phyloP scores from a whole-genome alignment of 2,113 vertebrate genomes.

The Nansenia antarctica region DNA sequence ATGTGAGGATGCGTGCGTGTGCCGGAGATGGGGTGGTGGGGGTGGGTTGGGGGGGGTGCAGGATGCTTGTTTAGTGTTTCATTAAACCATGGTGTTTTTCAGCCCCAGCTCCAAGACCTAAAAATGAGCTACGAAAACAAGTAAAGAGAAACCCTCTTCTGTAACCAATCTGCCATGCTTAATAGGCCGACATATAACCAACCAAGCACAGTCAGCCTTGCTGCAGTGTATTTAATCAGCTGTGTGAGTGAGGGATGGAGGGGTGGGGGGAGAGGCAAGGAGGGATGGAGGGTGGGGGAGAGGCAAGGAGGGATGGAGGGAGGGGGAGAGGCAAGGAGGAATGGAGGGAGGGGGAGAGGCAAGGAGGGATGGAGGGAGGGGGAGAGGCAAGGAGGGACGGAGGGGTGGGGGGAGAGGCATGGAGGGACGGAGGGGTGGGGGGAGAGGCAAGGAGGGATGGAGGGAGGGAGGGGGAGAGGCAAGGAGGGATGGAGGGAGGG shows the following conservation, averaged over 20 bases:
- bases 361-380: background rate
- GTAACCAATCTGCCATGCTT: slow-evolving; percentile 14
- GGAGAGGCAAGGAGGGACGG: too few species aligned
- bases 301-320: background rate
- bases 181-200: slow-evolving; percentile 3
- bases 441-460: too few species aligned
- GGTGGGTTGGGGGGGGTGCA: too few species aligned
- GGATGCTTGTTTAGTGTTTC: background rate
- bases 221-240: slow-evolving; percentile 51
- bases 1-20: too few species aligned
- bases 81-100: background rate
- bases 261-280: background rate
- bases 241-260: slow-evolving; percentile 8
- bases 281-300: background rate
- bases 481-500: too few species aligned
- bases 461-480: slow-evolving; percentile 15
- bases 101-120: slow-evolving; percentile 2
- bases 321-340: background rate
- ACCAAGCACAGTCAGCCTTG: slow-evolving; percentile 13
- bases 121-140: slow-evolving; percentile 15
- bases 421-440: slow-evolving; percentile 16
- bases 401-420: slow-evolving; percentile 1
- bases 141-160: background rate
- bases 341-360: too few species aligned
- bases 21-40: too few species aligned